Percentiles rank a stretch among this genome's conserved stretches.
phyloP scores from a whole-genome alignment of 2,113 vertebrate species.

The Tragelaphus buxtoni region DNA sequence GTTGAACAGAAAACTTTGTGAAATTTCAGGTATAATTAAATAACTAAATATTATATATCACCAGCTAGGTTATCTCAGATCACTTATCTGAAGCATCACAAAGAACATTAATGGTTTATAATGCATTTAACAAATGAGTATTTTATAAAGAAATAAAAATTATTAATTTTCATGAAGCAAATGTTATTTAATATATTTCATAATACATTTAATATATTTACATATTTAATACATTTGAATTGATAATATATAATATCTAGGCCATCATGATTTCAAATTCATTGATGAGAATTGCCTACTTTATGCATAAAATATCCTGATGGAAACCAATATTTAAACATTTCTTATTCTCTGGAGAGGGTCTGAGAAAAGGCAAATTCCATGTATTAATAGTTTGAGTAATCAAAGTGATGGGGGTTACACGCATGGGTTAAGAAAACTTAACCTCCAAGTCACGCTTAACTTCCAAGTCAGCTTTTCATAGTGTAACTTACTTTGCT shows the following conservation, averaged over 20 bases:
- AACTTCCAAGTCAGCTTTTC: neutral
- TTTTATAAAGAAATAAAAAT: conserved; percentile 35
- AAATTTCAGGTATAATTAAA: neutral
- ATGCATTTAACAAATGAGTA: neutral
- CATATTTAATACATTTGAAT: no score
- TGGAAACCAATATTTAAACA: neutral
- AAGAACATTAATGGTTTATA: neutral
- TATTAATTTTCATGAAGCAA: conserved; percentile 3
- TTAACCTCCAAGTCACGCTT: neutral
- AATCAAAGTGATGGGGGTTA: neutral
- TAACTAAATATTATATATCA: neutral
- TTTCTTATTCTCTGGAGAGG: neutral
- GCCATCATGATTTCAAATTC: conserved; percentile 20
- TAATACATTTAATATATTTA: no score
- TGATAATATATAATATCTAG: no score
- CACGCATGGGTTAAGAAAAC: neutral
- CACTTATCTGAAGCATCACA: neutral
- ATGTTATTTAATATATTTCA: no score
- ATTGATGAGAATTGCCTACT: neutral
- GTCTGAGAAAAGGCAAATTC: neutral
- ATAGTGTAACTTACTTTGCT: neutral
- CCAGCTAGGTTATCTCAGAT: neutral
- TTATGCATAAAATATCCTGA: neutral
- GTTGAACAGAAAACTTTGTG: neutral
- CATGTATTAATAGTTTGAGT: neutral